Conservation (phyloP, 1,140 invertebrate species). For the Philopotamus ludificatus region DNA sequence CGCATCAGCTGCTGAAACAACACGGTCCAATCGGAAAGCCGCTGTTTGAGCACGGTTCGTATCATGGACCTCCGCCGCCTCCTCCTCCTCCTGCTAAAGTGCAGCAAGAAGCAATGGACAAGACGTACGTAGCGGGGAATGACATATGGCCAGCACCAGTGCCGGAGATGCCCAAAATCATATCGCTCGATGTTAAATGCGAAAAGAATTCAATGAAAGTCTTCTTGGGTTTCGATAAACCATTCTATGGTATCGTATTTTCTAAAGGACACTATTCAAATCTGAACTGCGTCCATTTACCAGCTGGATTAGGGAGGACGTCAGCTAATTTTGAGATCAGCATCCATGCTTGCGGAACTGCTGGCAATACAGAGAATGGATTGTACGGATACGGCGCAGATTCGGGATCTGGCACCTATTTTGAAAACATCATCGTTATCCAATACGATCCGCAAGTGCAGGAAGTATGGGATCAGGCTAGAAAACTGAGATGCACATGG, state of each 20-base stretch:
- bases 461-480: conserved; percentile 94
- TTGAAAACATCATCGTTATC: conserved; percentile 92
- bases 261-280: conserved; percentile 91
- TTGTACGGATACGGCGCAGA: conserved; percentile 79
- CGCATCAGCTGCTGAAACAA: conserved; percentile 52
- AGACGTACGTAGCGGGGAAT: conserved; percentile 58
- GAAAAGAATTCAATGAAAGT: conserved; percentile 94
- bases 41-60: conserved; percentile 55
- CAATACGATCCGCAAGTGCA: conserved; percentile 94
- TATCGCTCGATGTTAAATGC: conserved; percentile 89
- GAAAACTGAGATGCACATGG: conserved; percentile 91
- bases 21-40: conserved; percentile 40
- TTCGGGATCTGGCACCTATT: conserved; percentile 86
- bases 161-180: conserved; percentile 87
- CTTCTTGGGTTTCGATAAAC: conserved; percentile 88
- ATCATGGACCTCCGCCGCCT: conserved; percentile 65
- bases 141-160: conserved; percentile 79
- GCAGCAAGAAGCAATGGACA: conserved; percentile 54
- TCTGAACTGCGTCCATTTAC: conserved; percentile 86
- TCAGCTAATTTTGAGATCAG: conserved; percentile 89
- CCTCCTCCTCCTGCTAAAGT: conserved; percentile 54
- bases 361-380: conserved; percentile 86
- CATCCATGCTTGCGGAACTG: conserved; percentile 87
- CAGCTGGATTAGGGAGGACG: conserved; percentile 79
- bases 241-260: conserved; percentile 93